A percentile compares a stretch with the other conserved stretches of the same genome.
These are phyloP conservation scores for Hetaerina americana DNA, from an alignment of 1,140 invertebrate genomes.

Conservation along the genomic window DNA sequence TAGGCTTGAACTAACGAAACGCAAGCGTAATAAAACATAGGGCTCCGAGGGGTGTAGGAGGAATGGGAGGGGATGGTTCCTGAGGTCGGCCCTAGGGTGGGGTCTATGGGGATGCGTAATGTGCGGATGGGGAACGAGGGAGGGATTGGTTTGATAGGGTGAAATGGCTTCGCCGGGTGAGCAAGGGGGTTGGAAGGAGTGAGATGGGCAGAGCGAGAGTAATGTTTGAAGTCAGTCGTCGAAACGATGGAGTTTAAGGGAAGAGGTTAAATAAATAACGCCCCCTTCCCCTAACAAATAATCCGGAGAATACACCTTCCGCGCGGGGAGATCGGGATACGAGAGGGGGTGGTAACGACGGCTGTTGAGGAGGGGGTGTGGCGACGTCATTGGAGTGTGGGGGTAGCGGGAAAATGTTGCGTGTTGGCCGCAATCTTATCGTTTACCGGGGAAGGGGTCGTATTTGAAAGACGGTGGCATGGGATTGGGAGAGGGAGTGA, in stretches of 20 bases:
- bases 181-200: too few species aligned
- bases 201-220: neutral
- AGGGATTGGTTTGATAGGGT: neutral
- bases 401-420: too few species aligned
- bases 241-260: neutral
- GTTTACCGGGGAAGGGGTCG: too few species aligned
- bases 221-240: neutral
- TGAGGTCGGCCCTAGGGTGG: too few species aligned
- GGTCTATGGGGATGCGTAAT: neutral
- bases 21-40: neutral
- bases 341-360: neutral
- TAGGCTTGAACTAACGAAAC: neutral
- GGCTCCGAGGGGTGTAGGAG: too few species aligned
- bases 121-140: neutral
- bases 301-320: neutral
- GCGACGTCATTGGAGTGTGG: too few species aligned
- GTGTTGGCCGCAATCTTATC: too few species aligned
- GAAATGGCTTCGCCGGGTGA: neutral
- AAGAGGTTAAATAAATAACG: neutral
- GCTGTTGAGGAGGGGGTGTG: too few species aligned
- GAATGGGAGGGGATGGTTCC: too few species aligned
- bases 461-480: too few species aligned
- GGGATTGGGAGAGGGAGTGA: too few species aligned
- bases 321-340: neutral
- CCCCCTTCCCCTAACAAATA: neutral